Base-by-base conservation (phyloP, 2,113 vertebrate species). In the Tringa solitaria region DNA sequence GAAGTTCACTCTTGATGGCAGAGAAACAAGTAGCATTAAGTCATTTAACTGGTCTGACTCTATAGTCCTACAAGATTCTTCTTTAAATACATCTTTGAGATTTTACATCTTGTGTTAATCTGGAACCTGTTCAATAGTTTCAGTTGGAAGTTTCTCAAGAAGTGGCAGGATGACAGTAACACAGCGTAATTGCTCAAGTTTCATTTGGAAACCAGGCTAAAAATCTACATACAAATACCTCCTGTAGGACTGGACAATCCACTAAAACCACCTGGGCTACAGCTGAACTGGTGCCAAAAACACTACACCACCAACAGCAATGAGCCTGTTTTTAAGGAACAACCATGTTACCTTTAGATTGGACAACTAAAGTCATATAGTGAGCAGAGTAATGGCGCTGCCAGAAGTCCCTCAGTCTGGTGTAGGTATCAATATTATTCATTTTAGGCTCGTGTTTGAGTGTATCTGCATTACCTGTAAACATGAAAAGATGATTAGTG, bases 311-410 rank as follows among this genome's bases (percentile, higher is more conserved):
- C 1, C 8, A 73, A 53, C 70, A 91, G 41, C 70, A 80, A 10
- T 0, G 11, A 74, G 19, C 23, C 14, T 60, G 37, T 35, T 76
- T 48, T 53, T 46, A 54, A 63, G 83, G 26, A 95, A 45, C 15
- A 89, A 6, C 8, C 46, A 59, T 8, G 56, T 95, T 98, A 99
- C 99, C 99, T 99, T 98, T 99, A 75, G 99, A 99, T 87, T 99
- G 99, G 54, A 99, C 99, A 48, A 99, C 97, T 79, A 99, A 98
- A 48, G 99, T 99, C 99, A 99, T 99, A 91, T 99, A 99, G 82
- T 99, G 99, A 79, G 99, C 99, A 30, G 99, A 99, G 96, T 99
- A 99, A 78, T 99, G 98, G 92, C 95, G 98, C 96, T 96, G 98
- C 99, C 99, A 99, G 98, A 99, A 99, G 28, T 99, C 98, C 89